Evolutionary conservation across 1,140 invertebrate genomes (phyloP).

Genomic region (Drosophila carrolli): DNA sequence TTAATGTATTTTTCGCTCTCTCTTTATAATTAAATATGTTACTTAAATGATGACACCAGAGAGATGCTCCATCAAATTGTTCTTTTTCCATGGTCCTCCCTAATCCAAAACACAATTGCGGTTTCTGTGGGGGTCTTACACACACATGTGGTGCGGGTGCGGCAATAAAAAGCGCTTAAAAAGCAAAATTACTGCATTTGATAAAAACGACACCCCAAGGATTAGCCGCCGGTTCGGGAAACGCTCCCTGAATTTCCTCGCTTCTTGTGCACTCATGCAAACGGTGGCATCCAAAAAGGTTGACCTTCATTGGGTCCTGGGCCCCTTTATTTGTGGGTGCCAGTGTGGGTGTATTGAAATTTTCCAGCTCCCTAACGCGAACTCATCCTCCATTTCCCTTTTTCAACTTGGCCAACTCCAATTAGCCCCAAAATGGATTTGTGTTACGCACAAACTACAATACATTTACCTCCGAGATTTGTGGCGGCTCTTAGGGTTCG

Average conservation of each 20-base stretch:
- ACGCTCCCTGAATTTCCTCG: background rate
- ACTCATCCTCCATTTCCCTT: slow-evolving; percentile 2
- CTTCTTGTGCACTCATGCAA: slow-evolving; percentile 33
- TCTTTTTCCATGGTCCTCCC: background rate
- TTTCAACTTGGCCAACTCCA: slow-evolving; percentile 63
- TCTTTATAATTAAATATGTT: slow-evolving; percentile 56
- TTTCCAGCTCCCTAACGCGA: slow-evolving; percentile 39
- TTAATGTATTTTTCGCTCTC: slow-evolving; percentile 30
- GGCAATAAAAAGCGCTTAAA: slow-evolving; percentile 63
- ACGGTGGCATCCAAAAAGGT: slow-evolving; percentile 41
- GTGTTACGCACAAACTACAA: slow-evolving; percentile 72
- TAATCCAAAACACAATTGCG: slow-evolving; percentile 59
- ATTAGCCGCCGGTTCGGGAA: slow-evolving; percentile 34
- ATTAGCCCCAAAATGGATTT: slow-evolving; percentile 80
- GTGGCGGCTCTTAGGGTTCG: slow-evolving; percentile 13
- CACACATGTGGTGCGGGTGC: slow-evolving; percentile 8
- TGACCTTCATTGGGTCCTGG: slow-evolving; percentile 54
- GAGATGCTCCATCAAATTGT: slow-evolving; percentile 36
- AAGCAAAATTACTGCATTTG: slow-evolving; percentile 55
- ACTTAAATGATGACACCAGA: slow-evolving; percentile 47
- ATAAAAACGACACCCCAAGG: slow-evolving; percentile 63
- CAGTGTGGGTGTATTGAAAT: slow-evolving; percentile 40
- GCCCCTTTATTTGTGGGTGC: slow-evolving; percentile 12
- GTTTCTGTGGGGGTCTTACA: slow-evolving; percentile 20
- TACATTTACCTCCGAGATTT: slow-evolving; percentile 63